Conservation (phyloP, 2,888 invertebrate species). For the Tenodera sinensis region DNA sequence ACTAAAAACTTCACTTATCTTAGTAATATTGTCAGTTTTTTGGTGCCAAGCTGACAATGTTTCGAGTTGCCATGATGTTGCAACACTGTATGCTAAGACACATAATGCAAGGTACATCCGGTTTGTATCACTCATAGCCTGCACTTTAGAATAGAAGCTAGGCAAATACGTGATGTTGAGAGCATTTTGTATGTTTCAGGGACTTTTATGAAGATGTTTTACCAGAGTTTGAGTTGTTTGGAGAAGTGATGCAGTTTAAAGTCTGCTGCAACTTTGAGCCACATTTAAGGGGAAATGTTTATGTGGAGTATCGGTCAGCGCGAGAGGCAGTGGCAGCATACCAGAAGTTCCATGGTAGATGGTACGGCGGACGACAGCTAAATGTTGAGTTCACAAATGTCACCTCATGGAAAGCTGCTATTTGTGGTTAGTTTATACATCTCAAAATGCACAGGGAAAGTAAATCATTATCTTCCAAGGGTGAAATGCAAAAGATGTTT, state of each 20-base stretch:
- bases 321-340: conserved; percentile 70
- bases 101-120: no score
- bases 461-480: background rate
- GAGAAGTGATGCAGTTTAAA: conserved; percentile 43
- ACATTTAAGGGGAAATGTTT: conserved; percentile 88
- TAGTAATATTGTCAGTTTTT: no score
- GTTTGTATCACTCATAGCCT: no score
- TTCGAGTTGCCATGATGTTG: no score
- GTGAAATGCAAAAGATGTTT: background rate
- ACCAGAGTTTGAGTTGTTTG: conserved; percentile 66
- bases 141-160: no score
- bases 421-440: conserved; percentile 68
- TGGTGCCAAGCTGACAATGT: no score
- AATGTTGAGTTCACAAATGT: conserved; percentile 77
- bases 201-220: conserved; percentile 84
- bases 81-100: no score
- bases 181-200: conserved; percentile 38
- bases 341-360: conserved; percentile 73
- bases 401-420: conserved; percentile 77
- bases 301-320: conserved; percentile 68
- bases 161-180: no score
- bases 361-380: conserved; percentile 81
- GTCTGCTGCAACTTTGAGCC: conserved; percentile 76
- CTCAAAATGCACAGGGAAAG: conserved; percentile 5
- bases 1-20: no score